These are phyloP conservation scores for Aurelia sp. DNA, from an alignment of 30 jellyfish, hydroid and myxozoan genomes.

Conservation along the genomic window DNA sequence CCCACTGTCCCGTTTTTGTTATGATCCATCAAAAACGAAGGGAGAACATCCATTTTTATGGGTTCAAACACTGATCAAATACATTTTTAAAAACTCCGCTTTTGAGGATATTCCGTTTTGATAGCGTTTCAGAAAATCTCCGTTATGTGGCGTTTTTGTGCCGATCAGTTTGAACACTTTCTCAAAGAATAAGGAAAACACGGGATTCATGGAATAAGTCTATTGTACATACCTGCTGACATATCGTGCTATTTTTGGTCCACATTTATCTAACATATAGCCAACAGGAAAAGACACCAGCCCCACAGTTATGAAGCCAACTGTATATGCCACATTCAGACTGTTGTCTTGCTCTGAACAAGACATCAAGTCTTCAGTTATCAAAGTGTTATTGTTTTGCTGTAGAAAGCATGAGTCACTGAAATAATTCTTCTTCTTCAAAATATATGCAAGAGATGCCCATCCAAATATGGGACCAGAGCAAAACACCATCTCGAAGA, in stretches of 20 bases:
- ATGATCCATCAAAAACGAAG: no score
- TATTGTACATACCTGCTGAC: slow-evolving; percentile 49
- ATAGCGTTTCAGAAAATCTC: no score
- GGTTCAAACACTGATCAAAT: no score
- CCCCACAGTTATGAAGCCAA: slow-evolving; percentile 74
- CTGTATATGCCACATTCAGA: slow-evolving; percentile 65
- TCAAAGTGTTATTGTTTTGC: background rate
- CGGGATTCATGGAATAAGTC: background rate
- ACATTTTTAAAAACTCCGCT: no score
- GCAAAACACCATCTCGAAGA: slow-evolving; percentile 68
- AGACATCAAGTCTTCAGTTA: background rate
- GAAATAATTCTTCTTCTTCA: slow-evolving; percentile 71
- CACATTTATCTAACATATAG: slow-evolving; percentile 55
- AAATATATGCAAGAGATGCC: slow-evolving; percentile 75
- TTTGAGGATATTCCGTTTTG: no score
- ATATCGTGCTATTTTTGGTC: slow-evolving; percentile 67
- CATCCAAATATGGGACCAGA: slow-evolving; percentile 82
- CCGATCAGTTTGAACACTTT: no score
- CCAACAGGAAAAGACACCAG: slow-evolving; percentile 76
- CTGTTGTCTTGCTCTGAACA: slow-evolving; percentile 60
- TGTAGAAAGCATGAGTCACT: slow-evolving; percentile 20
- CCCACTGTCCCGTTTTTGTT: no score
- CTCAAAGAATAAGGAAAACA: no score
- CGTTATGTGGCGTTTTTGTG: no score
- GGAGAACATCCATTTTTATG: no score